Conservation (phyloP, 2,113 vertebrate species). For the Sander vitreus region DNA sequence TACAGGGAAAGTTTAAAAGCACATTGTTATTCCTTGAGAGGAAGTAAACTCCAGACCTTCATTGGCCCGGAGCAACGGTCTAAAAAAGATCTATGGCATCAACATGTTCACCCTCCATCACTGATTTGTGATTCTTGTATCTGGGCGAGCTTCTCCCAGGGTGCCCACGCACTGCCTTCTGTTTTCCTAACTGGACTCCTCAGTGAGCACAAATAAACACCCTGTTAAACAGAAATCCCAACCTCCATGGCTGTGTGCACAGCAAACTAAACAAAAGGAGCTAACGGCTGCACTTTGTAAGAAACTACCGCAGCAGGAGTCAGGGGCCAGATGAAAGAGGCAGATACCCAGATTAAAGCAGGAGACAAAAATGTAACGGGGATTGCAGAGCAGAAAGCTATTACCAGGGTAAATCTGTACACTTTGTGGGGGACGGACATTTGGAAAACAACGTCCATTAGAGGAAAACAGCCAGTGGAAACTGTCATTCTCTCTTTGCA, state of each 20-base stretch:
- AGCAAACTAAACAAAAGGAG: slow-evolving; percentile 50
- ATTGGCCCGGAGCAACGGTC: slow-evolving; percentile 34
- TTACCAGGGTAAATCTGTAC: slow-evolving; percentile 50
- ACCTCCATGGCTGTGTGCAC: slow-evolving; percentile 27
- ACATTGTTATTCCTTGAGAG: slow-evolving; percentile 17
- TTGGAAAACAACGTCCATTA: slow-evolving; percentile 45
- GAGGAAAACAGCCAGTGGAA: slow-evolving; percentile 61
- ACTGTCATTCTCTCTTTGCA: slow-evolving; percentile 65
- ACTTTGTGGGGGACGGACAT: slow-evolving; percentile 22
- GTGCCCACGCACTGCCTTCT: slow-evolving; percentile 38
- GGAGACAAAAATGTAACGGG: slow-evolving; percentile 13
- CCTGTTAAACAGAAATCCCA: slow-evolving; percentile 69
- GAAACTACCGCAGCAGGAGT: slow-evolving; percentile 30
- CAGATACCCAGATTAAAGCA: slow-evolving; percentile 21
- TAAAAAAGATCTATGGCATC: slow-evolving; percentile 41
- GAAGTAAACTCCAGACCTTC: slow-evolving; percentile 7
- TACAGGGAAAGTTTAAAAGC: slow-evolving; percentile 1
- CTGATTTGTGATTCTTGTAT: slow-evolving; percentile 66
- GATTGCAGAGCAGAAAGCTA: slow-evolving; percentile 17
- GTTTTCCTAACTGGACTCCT: slow-evolving; percentile 56
- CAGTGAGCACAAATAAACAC: slow-evolving; percentile 63
- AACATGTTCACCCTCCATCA: slow-evolving; percentile 32
- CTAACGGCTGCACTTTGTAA: slow-evolving; percentile 42
- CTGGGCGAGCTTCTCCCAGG: slow-evolving; percentile 57
- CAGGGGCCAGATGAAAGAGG: slow-evolving; percentile 33